Percentiles rank a stretch among this genome's conserved stretches.
phyloP scores from a whole-genome alignment of 2,113 vertebrate species.

The Pongo abelii region DNA sequence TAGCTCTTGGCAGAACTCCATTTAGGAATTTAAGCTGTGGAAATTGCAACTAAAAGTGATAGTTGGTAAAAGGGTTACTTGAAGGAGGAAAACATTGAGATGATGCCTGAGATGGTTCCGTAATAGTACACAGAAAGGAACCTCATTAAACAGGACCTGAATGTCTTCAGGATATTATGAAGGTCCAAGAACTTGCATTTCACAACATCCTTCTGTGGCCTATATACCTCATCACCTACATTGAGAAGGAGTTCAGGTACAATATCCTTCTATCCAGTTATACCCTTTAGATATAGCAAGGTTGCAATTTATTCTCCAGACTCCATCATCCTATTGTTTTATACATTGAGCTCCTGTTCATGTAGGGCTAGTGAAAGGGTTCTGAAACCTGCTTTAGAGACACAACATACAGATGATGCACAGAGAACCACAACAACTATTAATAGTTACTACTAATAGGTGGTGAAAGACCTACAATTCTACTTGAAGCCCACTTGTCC shows the following conservation, averaged over 20 bases:
- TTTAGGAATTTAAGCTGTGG: neutral
- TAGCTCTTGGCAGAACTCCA: neutral
- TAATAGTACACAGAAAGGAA: neutral
- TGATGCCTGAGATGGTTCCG: neutral
- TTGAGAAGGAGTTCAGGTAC: neutral
- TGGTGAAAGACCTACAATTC: neutral
- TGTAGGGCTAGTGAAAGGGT: neutral
- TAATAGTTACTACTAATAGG: neutral
- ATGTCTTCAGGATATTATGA: neutral
- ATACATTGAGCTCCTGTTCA: neutral
- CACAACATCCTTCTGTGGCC: neutral
- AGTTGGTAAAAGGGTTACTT: neutral
- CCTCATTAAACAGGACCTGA: neutral
- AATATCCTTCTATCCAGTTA: neutral
- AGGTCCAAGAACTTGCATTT: neutral
- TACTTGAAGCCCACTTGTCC: neutral
- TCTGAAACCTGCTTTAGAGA: constrained; percentile 4
- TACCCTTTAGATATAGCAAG: neutral
- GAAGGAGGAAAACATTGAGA: neutral
- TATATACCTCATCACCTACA: neutral
- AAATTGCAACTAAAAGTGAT: neutral
- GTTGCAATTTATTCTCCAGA: constrained; percentile 22
- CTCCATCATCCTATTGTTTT: neutral
- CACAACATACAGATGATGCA: neutral
- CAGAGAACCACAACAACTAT: neutral